Evolutionary conservation across 1,140 invertebrate species (phyloP), one percentile per base, ranked within the genome.

Genomic region (Heterodera carotae): DNA sequence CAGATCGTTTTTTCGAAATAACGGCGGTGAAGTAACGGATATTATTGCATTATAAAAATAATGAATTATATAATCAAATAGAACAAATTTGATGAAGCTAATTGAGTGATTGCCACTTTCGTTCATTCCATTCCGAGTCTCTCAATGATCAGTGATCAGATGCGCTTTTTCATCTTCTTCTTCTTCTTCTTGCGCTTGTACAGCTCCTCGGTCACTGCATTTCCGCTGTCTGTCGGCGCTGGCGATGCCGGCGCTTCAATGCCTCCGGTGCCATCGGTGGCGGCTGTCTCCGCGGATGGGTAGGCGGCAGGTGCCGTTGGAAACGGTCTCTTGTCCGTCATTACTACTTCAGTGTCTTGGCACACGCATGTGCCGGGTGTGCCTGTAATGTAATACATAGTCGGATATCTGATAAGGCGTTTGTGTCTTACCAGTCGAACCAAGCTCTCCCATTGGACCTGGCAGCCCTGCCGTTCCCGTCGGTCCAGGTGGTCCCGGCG

Each of bases 321-420:
- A 7, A 62, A 36, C 8, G 59, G 59, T 36, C 64, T 71, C n/a
- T 71, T 75, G 74, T 86, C 85, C 18, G 85, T 75, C 43, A 87
- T 80, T 3, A 87, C 86, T 39, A 87, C 85, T 80, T 87, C 85
- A 6, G 85, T 87, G 70, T 87, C 85, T 80, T 87, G 85, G 74
- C 85, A 87, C 8, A 87, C 85, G 74, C 85, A 87, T 73, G 85
- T 87, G 31, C 85, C 85, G 62, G 86, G 85, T 8, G 86, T 87
- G 53, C 85, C 84, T 27, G 34, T 18, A 22, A 66, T n/a, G n/a
- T n/a, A n/a, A n/a, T n/a, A n/a, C n/a, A n/a, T n/a, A n/a, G n/a
- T n/a, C n/a, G n/a, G n/a, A n/a, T n/a, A n/a, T n/a, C n/a, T n/a
- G n/a, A n/a, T n/a, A 27, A 25, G 36, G 36, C 22, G 18, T 22